Conservation (phyloP, 1,140 invertebrate genomes). For the Trichomalopsis sarcophagae region DNA sequence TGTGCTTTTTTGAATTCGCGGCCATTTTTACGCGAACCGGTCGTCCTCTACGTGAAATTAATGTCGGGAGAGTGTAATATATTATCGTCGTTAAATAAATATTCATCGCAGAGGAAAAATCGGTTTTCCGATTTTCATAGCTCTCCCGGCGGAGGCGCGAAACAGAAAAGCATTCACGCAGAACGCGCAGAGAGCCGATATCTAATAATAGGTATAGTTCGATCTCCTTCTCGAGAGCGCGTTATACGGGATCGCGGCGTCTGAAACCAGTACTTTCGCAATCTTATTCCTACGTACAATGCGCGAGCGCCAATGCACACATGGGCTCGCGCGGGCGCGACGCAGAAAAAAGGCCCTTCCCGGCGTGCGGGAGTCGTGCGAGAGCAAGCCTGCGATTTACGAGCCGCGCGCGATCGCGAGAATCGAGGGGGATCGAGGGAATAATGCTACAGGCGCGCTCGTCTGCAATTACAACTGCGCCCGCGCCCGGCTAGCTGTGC, state of each 20-base stretch:
- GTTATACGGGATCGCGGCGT: background rate
- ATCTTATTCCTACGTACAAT: background rate
- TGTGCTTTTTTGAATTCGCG: no score
- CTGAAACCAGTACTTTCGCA: background rate
- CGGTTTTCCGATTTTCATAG: no score
- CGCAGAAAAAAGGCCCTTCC: background rate
- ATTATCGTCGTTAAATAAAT: no score
- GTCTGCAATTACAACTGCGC: no score
- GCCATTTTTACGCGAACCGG: no score
- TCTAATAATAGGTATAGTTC: slow-evolving; percentile 1
- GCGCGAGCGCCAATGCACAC: background rate
- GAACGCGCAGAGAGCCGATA: background rate
- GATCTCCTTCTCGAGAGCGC: background rate
- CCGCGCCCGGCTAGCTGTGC: no score
- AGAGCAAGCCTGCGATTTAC: background rate
- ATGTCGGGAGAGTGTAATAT: no score
- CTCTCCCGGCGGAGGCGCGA: no score
- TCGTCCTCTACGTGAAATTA: no score
- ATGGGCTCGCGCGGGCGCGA: background rate
- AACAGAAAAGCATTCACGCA: background rate
- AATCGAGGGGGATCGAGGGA: background rate
- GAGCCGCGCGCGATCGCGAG: background rate
- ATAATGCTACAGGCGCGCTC: no score
- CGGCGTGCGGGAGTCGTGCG: background rate
- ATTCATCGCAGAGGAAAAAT: no score